phyloP scores from a whole-genome alignment of 1,140 invertebrate species.

The Drosophila mojavensis region DNA sequence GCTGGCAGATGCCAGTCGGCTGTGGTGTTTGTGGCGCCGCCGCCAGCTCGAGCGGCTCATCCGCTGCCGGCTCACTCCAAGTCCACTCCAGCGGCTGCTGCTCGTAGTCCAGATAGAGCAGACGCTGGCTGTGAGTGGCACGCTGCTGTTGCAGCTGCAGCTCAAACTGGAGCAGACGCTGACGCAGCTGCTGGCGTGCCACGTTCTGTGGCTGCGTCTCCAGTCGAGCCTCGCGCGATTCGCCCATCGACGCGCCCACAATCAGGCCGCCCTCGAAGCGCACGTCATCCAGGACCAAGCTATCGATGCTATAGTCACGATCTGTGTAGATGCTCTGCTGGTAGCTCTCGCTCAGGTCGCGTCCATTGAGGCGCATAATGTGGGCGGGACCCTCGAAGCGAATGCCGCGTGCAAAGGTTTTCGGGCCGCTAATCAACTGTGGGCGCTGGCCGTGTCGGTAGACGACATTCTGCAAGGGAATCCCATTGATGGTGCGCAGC shows the following conservation, averaged over 20 bases:
- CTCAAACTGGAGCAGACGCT: conserved; percentile 19
- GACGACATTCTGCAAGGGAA: conserved; percentile 58
- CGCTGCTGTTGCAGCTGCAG: neutral
- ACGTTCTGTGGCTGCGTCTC: neutral
- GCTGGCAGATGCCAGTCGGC: conserved; percentile 32
- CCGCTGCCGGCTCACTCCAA: conserved; percentile 22
- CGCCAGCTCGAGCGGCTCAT: conserved; percentile 18
- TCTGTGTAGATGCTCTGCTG: conserved; percentile 63
- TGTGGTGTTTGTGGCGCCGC: neutral
- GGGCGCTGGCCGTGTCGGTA: conserved; percentile 43
- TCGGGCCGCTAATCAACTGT: conserved; percentile 57
- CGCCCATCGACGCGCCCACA: neutral
- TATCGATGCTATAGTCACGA: conserved; percentile 72
- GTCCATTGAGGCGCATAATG: conserved; percentile 62
- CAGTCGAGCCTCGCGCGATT: neutral
- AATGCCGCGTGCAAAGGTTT: conserved; percentile 55
- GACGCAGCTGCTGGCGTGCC: neutral
- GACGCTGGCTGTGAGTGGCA: conserved; percentile 8
- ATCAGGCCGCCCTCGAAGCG: conserved; percentile 56
- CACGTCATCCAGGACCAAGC: conserved; percentile 58
- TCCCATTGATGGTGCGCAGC: conserved; percentile 63
- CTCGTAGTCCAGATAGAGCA: conserved; percentile 69
- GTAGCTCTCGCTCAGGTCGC: conserved; percentile 65
- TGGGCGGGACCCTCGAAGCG: conserved; percentile 58
- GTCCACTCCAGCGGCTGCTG: neutral